A percentile compares a stretch with the other conserved stretches of the same genome.
These are phyloP conservation scores for Calliphora vicina DNA, from an alignment of 1,140 invertebrate species.

Conservation along the genomic window DNA sequence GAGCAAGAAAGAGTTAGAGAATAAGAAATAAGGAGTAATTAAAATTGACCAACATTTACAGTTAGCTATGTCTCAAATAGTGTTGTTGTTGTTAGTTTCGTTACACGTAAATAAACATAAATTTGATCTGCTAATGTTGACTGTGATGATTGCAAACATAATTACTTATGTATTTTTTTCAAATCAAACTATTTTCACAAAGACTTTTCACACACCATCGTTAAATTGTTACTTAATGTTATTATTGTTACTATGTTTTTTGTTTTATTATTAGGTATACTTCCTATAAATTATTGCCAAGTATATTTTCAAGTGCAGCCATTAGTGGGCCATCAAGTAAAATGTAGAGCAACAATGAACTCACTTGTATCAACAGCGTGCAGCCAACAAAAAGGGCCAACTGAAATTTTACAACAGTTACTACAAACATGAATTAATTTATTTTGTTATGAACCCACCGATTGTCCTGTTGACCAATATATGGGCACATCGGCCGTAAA, in stretches of 20 bases:
- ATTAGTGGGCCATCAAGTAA: constrained; percentile 37
- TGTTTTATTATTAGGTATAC: too few relatives aligned
- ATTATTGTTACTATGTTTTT: too few relatives aligned
- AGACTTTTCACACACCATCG: too few relatives aligned
- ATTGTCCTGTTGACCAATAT: constrained; percentile 35
- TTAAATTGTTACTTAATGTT: too few relatives aligned
- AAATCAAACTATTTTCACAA: too few relatives aligned
- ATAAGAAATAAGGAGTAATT: neutral
- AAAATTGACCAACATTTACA: constrained; percentile 24
- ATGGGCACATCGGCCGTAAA: constrained; percentile 36
- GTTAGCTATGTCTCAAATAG: neutral
- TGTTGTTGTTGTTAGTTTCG: too few relatives aligned
- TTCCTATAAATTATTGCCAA: neutral
- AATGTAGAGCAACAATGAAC: constrained; percentile 34
- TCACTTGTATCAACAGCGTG: neutral
- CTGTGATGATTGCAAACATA: too few relatives aligned
- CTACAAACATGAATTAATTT: neutral
- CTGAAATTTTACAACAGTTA: neutral
- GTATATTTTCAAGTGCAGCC: constrained; percentile 24
- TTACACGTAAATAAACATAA: too few relatives aligned
- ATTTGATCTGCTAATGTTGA: too few relatives aligned
- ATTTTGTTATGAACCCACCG: neutral
- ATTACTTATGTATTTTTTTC: too few relatives aligned
- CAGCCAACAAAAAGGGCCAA: constrained; percentile 29
- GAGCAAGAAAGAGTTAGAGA: neutral